Evolutionary conservation across 2,888 invertebrate genomes (phyloP), one percentile per base, ranked within the genome.

Genomic region (Caenorhabditis sulstoni): DNA sequence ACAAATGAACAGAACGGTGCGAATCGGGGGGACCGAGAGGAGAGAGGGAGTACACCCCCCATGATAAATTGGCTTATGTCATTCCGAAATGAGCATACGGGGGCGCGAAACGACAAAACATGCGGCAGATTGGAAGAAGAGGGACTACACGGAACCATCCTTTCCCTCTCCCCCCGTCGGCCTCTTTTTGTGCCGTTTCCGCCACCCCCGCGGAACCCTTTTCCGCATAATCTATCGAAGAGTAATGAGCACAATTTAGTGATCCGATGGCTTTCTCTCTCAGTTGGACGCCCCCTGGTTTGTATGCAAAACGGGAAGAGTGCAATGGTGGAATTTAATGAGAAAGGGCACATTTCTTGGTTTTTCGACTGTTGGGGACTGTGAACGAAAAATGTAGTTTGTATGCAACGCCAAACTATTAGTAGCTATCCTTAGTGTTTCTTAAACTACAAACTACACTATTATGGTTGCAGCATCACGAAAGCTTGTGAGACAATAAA

Each of bases 171-270:
- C n/a, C n/a, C n/a, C n/a, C 11, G 11, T 50, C 22, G 49, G 49
- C 49, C n/a, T 29, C 52, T 52, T 52, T 52, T 52, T 52, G 52
- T 14, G 23, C 3, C n/a, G 29, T 23, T 52, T 52, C 52, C 52
- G 52, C 23, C 23, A 22, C 20, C 18, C 22, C n/a, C 12, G 23
- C 23, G 23, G 22, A 20, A 9, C n/a, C 16, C 29, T 18, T 35
- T 55, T 55, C 39, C 11, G 62, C 62, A 64, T 64, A 64, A 64
- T 64, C 50, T 64, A 64, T 64, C 41, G 41, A 14, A 11, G 23
- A 52, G 62, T 64, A 64, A 64, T 64, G 41, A 64, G 62, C 62
- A 39, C 62, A 64, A 64, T 64, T 64, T 52, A 49, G 61, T 11
- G 35, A 29, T 29, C 29, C 55, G 37, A 9, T 9, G 29, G 20